Base-by-base conservation (phyloP, 2,797 vertebrate genomes). In the Sandelia bainsii region DNA sequence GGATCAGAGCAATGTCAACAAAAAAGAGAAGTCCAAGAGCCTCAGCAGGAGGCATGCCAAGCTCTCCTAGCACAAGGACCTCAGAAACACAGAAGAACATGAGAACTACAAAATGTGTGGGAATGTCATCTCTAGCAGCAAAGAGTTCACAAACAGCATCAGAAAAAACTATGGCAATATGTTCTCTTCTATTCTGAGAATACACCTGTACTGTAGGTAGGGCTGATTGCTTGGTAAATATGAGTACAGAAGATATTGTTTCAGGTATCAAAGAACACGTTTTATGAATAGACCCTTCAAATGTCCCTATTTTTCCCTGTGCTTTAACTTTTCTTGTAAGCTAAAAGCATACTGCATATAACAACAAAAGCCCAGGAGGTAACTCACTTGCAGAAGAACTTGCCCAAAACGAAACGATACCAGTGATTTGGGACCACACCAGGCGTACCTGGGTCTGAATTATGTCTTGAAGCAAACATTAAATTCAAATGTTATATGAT, bases 1-100 rank as follows among this genome's bases (percentile, higher is more conserved):
- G 66, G 86, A 93, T 92, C 91, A 93, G 82, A 93, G 90, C 72
- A 81, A 67, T 82, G 85, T 87, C 88, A 90, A 90, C 87, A 34
- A 93, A 89, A 83, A 87, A 86, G 82, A 90, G 80, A 77, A 80
- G 87, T 87, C 84, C 84, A 92, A 86, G 85, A 83, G 82, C 83
- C 86, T 77, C 84, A 25, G 48, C 77, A 75, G 81, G 82, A 91
- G 69, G 65, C 69, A 61, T 72, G 89, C 90, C 87, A 92, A 86
- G 77, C 84, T 71, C 60, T 65, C 84, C 51, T 84, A 75, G 84
- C 79, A 79, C 62, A 16, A 63, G 75, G 77, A 76, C 81, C 75
- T 85, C 70, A 23, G 75, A 75, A 84, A 85, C 62, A 66, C 65
- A 62, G 53, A 63, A 74, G 80, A 80, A 81, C 78, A 81, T 20